These are phyloP conservation scores for Urophycis tenuis DNA, from an alignment of 2,797 vertebrate species.

Conservation along the genomic window DNA sequence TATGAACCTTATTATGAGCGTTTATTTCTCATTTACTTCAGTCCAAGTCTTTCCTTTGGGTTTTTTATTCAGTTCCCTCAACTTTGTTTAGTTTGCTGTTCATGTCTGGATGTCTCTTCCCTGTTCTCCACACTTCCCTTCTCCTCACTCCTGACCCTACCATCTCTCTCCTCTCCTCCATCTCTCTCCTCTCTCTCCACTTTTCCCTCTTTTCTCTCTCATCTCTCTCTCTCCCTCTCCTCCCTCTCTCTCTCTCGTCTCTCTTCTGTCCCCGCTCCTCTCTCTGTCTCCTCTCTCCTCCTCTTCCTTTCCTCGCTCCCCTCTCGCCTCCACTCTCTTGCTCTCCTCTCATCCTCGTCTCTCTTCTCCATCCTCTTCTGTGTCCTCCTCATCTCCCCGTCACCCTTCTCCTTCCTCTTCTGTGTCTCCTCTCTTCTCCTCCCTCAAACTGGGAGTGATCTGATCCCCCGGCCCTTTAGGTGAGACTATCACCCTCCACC, in stretches of 20 bases:
- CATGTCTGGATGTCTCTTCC: not conserved
- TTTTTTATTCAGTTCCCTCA: not conserved
- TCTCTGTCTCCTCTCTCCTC: not conserved
- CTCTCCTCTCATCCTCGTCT: constrained; percentile 8
- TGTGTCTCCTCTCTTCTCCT: constrained; percentile 57
- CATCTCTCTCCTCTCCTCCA: too few relatives aligned
- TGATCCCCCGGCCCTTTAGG: constrained; percentile 85
- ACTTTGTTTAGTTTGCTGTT: not conserved
- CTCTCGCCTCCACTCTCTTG: not conserved
- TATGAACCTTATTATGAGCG: not conserved
- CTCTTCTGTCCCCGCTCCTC: not conserved
- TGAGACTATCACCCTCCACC: constrained; percentile 84
- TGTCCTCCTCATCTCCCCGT: constrained; percentile 10
- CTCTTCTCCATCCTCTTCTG: constrained; percentile 6
- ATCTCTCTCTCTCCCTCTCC: not conserved
- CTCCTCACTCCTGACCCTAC: not conserved
- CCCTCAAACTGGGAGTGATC: constrained; percentile 69
- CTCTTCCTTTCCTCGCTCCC: not conserved
- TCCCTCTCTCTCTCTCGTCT: constrained; percentile 3
- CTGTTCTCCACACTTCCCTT: not conserved
- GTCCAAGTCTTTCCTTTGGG: too few relatives aligned
- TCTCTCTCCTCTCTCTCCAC: constrained; percentile 4
- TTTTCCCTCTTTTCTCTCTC: not conserved
- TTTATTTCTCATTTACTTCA: not conserved
- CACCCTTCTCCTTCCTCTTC: constrained; percentile 12